A percentile compares a stretch with the other conserved stretches of the same genome.
Conservation (phyloP, 2,888 invertebrate genomes). For the Nomada hirtipes region DNA sequence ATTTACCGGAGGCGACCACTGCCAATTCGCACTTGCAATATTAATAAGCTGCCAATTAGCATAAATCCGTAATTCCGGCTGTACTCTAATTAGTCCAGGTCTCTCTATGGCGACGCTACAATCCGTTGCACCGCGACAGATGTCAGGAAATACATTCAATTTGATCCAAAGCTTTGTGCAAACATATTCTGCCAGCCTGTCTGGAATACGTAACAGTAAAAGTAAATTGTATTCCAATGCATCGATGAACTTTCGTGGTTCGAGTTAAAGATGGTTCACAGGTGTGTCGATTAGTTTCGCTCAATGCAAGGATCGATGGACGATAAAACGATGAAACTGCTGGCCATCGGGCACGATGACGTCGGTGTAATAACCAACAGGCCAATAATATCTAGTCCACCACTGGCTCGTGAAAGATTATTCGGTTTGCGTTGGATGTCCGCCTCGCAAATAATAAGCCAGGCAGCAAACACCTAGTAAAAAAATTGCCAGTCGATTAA, state of each 20-base stretch:
- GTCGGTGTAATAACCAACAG: constrained; percentile 13
- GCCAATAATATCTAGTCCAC: constrained; percentile 18
- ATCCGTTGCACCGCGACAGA: neutral
- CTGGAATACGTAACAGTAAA: neutral
- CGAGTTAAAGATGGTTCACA: neutral
- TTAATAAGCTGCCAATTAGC: constrained; percentile 51
- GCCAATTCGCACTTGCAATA: constrained; percentile 31
- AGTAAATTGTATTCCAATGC: too few species aligned
- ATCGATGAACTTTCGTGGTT: neutral
- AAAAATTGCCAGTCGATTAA: constrained; percentile 10
- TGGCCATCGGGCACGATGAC: neutral
- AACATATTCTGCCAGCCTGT: neutral
- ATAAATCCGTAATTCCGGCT: constrained; percentile 47
- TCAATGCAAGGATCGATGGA: neutral
- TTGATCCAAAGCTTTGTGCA: neutral
- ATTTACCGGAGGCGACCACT: constrained; percentile 16
- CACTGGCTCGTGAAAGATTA: constrained; percentile 10
- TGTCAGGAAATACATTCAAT: neutral
- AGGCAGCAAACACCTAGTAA: neutral
- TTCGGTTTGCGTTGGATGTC: constrained; percentile 15
- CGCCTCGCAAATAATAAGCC: constrained; percentile 35
- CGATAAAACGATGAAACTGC: constrained; percentile 16
- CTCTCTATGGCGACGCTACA: neutral
- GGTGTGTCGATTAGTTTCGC: neutral
- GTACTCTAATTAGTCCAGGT: constrained; percentile 11